Conservation (phyloP, 2,888 invertebrate species). For the Caenorhabditis sp. region DNA sequence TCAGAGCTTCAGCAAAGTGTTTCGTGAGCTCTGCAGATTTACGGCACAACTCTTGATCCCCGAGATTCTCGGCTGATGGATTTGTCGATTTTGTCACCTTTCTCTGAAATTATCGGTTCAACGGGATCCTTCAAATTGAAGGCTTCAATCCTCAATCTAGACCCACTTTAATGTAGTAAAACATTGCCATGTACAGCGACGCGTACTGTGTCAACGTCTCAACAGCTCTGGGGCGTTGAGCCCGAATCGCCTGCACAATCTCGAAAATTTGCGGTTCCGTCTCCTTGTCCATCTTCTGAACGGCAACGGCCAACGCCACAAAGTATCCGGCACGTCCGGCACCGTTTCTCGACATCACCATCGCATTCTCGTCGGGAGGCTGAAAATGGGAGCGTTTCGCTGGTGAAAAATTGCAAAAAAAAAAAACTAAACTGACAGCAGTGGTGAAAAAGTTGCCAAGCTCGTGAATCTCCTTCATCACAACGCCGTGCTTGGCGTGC, state of each 20-base stretch:
- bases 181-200: constrained; percentile 34
- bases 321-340: constrained; percentile 41
- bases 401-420: not conserved
- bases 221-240: constrained; percentile 34
- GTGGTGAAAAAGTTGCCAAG: not conserved
- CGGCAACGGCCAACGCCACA: constrained; percentile 22
- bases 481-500: constrained; percentile 20
- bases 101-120: too few relatives aligned
- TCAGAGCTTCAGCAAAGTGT: too few relatives aligned
- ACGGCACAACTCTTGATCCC: too few relatives aligned
- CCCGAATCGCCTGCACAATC: constrained; percentile 29
- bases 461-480: constrained; percentile 34
- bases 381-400: too few relatives aligned
- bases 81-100: constrained; percentile 19
- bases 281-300: constrained; percentile 24
- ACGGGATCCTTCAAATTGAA: not conserved
- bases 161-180: constrained; percentile 45
- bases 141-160: not conserved
- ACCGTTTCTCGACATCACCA: constrained; percentile 35
- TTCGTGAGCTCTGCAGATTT: too few relatives aligned
- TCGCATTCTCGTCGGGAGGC: constrained; percentile 22
- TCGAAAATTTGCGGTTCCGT: constrained; percentile 26
- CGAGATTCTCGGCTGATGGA: too few relatives aligned
- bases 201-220: constrained; percentile 36
- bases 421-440: not conserved